Percentiles rank a stretch among this genome's conserved stretches.
These are phyloP conservation scores for Eupithecia centaureata DNA, from an alignment of 2,888 invertebrate genomes.

Conservation along the genomic window DNA sequence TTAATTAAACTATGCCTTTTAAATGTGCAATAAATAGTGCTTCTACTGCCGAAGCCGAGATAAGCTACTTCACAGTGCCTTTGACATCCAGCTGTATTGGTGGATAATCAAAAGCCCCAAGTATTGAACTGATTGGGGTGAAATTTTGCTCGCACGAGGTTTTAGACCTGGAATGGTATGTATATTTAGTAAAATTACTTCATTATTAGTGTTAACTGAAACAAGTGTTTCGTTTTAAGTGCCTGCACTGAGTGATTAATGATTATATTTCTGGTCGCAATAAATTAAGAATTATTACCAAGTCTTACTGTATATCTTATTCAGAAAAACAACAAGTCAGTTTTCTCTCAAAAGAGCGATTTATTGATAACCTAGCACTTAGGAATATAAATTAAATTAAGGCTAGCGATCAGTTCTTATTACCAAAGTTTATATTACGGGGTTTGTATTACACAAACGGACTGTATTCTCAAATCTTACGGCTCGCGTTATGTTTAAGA, in stretches of 20 bases:
- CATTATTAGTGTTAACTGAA: not conserved
- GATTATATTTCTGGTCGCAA: slow-evolving; percentile 38
- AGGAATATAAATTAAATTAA: slow-evolving; percentile 80
- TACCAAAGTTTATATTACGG: slow-evolving; percentile 58
- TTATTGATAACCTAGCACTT: slow-evolving; percentile 82
- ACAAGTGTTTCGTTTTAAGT: slow-evolving; percentile 8
- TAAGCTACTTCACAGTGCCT: too few relatives aligned
- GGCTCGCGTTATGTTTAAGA: not conserved
- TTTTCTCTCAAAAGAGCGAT: slow-evolving; percentile 83
- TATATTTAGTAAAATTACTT: not conserved
- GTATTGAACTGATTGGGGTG: not conserved
- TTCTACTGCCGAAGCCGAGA: too few relatives aligned
- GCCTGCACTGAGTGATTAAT: slow-evolving; percentile 25
- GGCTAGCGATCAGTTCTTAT: slow-evolving; percentile 83
- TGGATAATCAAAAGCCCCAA: not conserved
- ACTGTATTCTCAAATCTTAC: slow-evolving; percentile 12
- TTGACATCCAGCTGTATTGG: too few relatives aligned
- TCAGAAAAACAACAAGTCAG: slow-evolving; percentile 69
- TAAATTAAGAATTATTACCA: slow-evolving; percentile 32
- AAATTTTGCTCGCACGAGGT: too few relatives aligned
- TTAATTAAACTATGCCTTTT: too few relatives aligned
- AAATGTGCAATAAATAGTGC: too few relatives aligned
- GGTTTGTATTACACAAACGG: slow-evolving; percentile 8
- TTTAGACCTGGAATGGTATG: not conserved
- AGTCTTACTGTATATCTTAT: slow-evolving; percentile 11